These are phyloP conservation scores for Acrocephalus arundinaceus DNA, from an alignment of 2,113 vertebrate species.

Conservation along the genomic window DNA sequence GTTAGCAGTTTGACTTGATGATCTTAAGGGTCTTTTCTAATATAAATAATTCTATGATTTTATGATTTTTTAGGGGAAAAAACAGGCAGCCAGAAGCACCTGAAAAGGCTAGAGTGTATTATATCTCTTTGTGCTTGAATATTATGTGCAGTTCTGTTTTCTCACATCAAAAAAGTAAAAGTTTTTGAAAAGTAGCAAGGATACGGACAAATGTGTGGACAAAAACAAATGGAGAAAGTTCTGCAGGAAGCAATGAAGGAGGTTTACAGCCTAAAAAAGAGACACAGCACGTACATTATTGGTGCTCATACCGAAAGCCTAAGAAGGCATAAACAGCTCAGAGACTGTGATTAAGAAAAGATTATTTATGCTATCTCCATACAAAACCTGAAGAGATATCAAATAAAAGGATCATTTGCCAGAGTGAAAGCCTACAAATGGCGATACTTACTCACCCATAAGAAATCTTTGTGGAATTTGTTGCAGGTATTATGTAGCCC, in stretches of 20 bases:
- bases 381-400: background rate
- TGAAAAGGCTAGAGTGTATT: background rate
- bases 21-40: background rate
- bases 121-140: background rate
- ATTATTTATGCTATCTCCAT: background rate
- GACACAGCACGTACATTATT: background rate
- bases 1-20: background rate
- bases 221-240: background rate
- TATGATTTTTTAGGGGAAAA: background rate
- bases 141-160: background rate
- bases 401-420: background rate
- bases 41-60: background rate
- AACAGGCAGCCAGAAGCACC: background rate
- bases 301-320: background rate
- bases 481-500: background rate
- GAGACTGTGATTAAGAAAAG: background rate
- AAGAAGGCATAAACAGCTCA: background rate
- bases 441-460: fast-evolving
- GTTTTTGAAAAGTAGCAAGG: background rate
- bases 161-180: background rate
- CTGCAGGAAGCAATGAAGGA: background rate
- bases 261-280: background rate
- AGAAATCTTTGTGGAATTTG: background rate
- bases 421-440: background rate
- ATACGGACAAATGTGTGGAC: background rate